Conservation (phyloP, 2,797 vertebrate species). For the Triplophysa bombifrons region DNA sequence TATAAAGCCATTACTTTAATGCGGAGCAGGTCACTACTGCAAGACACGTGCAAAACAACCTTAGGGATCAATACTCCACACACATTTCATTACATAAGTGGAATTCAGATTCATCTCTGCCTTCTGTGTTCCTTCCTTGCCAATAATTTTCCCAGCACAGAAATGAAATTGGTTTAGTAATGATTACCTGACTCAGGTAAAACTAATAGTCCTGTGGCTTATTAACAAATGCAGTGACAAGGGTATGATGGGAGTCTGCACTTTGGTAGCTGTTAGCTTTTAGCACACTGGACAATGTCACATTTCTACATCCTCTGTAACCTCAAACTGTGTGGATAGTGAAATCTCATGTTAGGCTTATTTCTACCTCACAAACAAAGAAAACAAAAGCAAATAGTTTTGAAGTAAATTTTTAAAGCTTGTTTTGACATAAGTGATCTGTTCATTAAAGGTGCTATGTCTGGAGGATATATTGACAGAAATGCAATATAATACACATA, state of each 20-base stretch:
- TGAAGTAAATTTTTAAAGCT: not conserved
- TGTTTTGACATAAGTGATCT: not conserved
- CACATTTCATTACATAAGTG: slow-evolving; percentile 82
- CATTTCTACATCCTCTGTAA: not conserved
- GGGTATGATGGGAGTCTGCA: slow-evolving; percentile 80
- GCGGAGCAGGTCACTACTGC: slow-evolving; percentile 68
- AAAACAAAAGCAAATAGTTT: not conserved
- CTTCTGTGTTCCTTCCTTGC: slow-evolving; percentile 77
- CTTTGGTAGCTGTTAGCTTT: slow-evolving; percentile 73
- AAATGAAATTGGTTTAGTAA: slow-evolving; percentile 89
- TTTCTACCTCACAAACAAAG: not conserved
- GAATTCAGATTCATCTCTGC: slow-evolving; percentile 82
- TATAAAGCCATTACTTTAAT: slow-evolving; percentile 77
- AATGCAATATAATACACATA: too few species aligned
- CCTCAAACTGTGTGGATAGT: not conserved
- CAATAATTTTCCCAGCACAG: slow-evolving; percentile 72
- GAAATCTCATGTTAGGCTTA: not conserved
- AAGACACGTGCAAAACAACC: slow-evolving; percentile 67
- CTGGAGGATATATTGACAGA: too few species aligned
- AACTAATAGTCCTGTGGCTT: slow-evolving; percentile 83
- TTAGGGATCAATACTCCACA: slow-evolving; percentile 72
- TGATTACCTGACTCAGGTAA: slow-evolving; percentile 91
- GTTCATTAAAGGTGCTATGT: not conserved
- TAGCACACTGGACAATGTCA: not conserved
- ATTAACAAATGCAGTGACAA: slow-evolving; percentile 79